phyloP scores from a whole-genome alignment of 2,113 vertebrate species.

The Laticauda colubrina region DNA sequence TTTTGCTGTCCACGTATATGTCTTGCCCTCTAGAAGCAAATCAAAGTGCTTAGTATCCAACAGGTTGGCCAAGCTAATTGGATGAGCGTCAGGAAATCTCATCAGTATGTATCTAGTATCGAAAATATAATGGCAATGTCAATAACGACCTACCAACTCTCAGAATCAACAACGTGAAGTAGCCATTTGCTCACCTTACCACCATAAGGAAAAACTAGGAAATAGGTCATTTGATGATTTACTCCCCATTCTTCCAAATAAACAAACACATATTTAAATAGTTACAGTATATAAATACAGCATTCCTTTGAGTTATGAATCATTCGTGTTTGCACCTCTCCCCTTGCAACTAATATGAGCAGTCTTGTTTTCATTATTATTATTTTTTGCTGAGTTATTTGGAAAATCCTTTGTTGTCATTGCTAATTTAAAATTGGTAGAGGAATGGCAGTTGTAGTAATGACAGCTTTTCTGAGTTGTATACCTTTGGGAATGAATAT shows the following conservation, averaged over 20 bases:
- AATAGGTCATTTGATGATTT: background rate
- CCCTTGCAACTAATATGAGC: background rate
- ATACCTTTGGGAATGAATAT: conserved; percentile 8
- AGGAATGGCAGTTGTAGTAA: conserved; percentile 5
- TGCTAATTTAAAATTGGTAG: background rate
- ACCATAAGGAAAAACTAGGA: background rate
- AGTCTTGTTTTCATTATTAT: background rate
- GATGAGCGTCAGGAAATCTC: background rate
- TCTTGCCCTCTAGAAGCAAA: background rate
- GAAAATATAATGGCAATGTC: background rate
- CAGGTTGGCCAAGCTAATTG: background rate
- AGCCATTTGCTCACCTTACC: background rate
- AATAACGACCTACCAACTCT: background rate
- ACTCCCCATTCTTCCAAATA: background rate
- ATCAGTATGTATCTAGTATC: background rate
- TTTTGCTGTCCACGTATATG: background rate
- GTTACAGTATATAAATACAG: conserved; percentile 6
- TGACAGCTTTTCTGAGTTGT: conserved; percentile 24
- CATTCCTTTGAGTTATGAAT: conserved; percentile 14
- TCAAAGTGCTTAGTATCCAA: background rate
- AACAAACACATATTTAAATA: background rate
- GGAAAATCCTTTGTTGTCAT: conserved; percentile 13
- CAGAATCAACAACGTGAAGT: background rate
- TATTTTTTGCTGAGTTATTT: conserved; percentile 31
- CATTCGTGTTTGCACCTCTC: background rate